Evolutionary conservation across 2,888 invertebrate species (phyloP).

Genomic region (Drosophila melanosoma): DNA sequence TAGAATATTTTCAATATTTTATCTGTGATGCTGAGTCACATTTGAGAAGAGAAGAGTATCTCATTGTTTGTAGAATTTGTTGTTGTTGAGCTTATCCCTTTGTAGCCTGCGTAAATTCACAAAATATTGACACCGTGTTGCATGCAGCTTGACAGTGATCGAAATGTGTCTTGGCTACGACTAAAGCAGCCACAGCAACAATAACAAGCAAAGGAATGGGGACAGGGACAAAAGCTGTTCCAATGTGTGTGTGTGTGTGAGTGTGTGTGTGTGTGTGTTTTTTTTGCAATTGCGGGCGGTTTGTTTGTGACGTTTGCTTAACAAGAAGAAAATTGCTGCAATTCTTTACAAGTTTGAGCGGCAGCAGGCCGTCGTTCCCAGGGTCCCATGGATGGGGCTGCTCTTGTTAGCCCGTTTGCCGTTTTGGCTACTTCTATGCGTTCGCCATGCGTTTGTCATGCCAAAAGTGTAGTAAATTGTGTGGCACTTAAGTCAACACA

Average conservation of each 20-base stretch:
- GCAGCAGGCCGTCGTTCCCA: conserved; percentile 50
- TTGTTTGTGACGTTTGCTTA: conserved; percentile 79
- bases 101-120: conserved; percentile 82
- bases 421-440: conserved; percentile 65
- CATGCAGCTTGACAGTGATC: conserved; percentile 82
- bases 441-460: conserved; percentile 81
- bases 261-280: neutral
- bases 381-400: conserved; percentile 33
- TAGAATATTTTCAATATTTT: neutral
- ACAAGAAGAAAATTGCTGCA: conserved; percentile 84
- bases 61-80: neutral
- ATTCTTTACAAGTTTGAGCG: conserved; percentile 79
- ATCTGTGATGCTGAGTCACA: neutral
- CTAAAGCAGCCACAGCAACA: conserved; percentile 47
- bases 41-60: conserved; percentile 25
- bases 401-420: conserved; percentile 52
- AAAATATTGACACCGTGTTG: conserved; percentile 83
- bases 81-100: conserved; percentile 8
- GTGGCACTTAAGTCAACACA: conserved; percentile 81
- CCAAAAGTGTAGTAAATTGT: conserved; percentile 84
- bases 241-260: neutral
- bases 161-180: conserved; percentile 82
- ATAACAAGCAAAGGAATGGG: conserved; percentile 15
- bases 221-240: conserved; percentile 26
- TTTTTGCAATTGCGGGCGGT: conserved; percentile 82